Evolutionary conservation across 2,888 invertebrate genomes (phyloP), one percentile per base, ranked within the genome.

Genomic region (Entomobrya proxima): DNA sequence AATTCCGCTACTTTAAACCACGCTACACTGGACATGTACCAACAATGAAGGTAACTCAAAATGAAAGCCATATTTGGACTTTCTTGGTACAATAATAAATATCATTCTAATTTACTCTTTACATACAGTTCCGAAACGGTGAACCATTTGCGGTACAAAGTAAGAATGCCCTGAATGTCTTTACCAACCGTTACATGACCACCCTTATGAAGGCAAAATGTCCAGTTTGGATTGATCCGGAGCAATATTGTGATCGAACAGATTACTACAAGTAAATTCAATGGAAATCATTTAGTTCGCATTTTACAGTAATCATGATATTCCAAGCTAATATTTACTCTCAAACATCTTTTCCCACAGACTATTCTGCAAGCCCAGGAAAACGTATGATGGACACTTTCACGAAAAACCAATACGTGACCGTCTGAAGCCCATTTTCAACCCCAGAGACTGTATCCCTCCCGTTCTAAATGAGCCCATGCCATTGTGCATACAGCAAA

Each of bases 11-110:
- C 27, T 90, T 90, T 72, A 90, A 88, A 35, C 64, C 90, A 9
- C 88, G 78, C n/a, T 90, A 88, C 61, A 86, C 87, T 5, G 89
- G 89, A 30, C 88, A 90, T 61, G 89, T 89, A 30, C 90, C 90
- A n/a, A 88, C 86, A 18, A 86, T 87, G 69, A 84, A 84, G 83
- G 88, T 88, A 61, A 27, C 9, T 11, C 30, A 40, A 40, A 64
- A 32, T 35, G 1, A 61, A 0, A 18, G 11, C 40, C 6, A 61
- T 21, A 40, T 3, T 24, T 44, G n/a, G n/a, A n/a, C n/a, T n/a
- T n/a, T n/a, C n/a, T n/a, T n/a, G n/a, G n/a, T n/a, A n/a, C n/a
- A n/a, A n/a, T n/a, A n/a, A n/a, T n/a, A n/a, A n/a, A n/a, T n/a
- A n/a, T n/a, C n/a, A n/a, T n/a, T n/a, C n/a, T n/a, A n/a, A 35